These are phyloP conservation scores for Drosophila neotestacea DNA, from an alignment of 2,888 invertebrate genomes.

Conservation along the genomic window DNA sequence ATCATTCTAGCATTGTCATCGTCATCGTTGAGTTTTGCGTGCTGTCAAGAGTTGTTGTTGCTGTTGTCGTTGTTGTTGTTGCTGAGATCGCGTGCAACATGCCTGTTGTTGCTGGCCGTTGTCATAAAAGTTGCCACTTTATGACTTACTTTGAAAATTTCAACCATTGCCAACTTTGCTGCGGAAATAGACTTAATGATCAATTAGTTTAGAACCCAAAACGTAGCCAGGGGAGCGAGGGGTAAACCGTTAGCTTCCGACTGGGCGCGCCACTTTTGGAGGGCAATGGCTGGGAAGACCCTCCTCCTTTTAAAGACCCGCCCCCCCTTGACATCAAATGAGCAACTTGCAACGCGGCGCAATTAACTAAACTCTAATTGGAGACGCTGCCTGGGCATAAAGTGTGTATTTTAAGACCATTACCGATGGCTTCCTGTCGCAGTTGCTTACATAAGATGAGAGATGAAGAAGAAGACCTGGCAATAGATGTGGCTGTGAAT, in stretches of 20 bases:
- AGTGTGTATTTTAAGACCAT: conserved; percentile 79
- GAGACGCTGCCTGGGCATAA: conserved; percentile 73
- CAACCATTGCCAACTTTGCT: conserved; percentile 52
- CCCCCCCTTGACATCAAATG: conserved; percentile 50
- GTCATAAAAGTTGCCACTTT: conserved; percentile 76
- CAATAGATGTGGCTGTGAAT: neutral
- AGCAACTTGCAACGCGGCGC: conserved; percentile 68
- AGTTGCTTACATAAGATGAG: conserved; percentile 54
- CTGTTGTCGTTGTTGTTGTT: conserved; percentile 19
- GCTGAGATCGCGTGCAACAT: conserved; percentile 70
- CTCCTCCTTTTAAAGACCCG: neutral
- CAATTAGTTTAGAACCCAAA: conserved; percentile 68
- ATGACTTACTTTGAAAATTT: conserved; percentile 70
- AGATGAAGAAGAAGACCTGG: neutral
- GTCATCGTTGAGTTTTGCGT: conserved; percentile 34
- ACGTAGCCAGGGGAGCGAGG: neutral
- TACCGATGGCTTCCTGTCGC: conserved; percentile 78
- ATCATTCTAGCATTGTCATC: conserved; percentile 23
- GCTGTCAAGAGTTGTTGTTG: conserved; percentile 23
- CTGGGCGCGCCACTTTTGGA: conserved; percentile 53
- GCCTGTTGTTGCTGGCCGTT: conserved; percentile 49
- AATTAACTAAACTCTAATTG: conserved; percentile 76
- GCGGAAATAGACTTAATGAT: conserved; percentile 80
- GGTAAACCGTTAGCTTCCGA: conserved; percentile 69
- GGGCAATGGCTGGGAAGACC: conserved; percentile 27